A percentile compares a stretch with the other conserved stretches of the same genome.
These are phyloP conservation scores for Hippocampus zosterae DNA, from an alignment of 2,113 vertebrate genomes.

Conservation along the genomic window DNA sequence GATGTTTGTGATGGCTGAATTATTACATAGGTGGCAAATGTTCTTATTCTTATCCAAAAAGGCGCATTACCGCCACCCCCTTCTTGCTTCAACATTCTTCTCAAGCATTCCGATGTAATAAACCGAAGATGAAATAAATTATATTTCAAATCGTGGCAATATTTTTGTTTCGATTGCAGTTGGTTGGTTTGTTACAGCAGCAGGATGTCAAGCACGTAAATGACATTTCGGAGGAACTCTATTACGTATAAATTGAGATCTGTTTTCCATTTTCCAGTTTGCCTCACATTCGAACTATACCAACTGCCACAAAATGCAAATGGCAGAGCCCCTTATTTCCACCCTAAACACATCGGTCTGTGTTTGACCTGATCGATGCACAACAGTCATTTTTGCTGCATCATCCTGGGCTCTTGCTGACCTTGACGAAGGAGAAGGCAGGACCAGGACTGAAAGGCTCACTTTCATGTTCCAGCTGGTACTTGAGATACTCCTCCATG, in stretches of 20 bases:
- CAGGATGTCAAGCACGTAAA: too few species aligned
- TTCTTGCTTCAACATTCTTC: not conserved
- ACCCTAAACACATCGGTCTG: not conserved
- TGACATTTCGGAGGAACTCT: too few species aligned
- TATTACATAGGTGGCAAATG: not conserved
- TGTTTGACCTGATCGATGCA: too few species aligned
- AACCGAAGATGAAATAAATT: too few species aligned
- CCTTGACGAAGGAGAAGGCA: slow-evolving; percentile 94
- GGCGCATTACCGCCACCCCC: not conserved
- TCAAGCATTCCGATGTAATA: too few species aligned
- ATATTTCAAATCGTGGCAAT: too few species aligned
- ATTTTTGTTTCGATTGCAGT: too few species aligned
- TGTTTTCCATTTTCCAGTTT: too few species aligned
- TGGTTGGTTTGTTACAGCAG: too few species aligned
- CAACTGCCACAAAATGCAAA: too few species aligned
- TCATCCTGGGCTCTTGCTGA: slow-evolving; percentile 38
- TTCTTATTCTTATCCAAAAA: not conserved
- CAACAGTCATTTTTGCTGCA: not conserved
- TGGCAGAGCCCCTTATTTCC: not conserved
- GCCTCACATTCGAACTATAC: too few species aligned
- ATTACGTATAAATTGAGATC: too few species aligned
- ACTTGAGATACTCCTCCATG: slow-evolving; percentile 87
- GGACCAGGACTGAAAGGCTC: slow-evolving; percentile 87
- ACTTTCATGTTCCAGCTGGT: slow-evolving; percentile 86
- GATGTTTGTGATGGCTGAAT: not conserved